Evolutionary conservation across 2,797 vertebrate species (phyloP), one percentile per base, ranked within the genome.

Genomic region (Macropus fuliginosus): DNA sequence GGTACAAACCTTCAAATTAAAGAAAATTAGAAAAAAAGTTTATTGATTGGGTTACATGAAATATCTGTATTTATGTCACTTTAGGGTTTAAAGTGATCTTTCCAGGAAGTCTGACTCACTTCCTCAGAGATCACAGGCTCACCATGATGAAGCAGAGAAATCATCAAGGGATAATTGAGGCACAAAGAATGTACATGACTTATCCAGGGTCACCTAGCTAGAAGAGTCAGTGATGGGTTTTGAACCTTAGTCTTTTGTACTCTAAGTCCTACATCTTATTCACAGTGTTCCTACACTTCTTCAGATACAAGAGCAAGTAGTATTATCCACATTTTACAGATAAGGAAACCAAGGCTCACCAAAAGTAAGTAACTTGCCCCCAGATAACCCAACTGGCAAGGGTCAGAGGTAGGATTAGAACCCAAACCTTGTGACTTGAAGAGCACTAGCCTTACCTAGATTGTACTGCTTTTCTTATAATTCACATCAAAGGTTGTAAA

Each of bases 1-100:
- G 93, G 50, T 29, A 93, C 34, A 96, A 27, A 40, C 4, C 94
- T 94, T 56, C 96, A 94, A 54, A 92, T 92, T 97, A 92, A 62
- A 94, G 62, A 91, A 94, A 31, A 91, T 92, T 92, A 91, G 40
- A 40, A 8, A 6, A 66, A 94, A 93, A 62, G 5, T 91, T 81
- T 81, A 21, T 18, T 31, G 59, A 18, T 94, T 94, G 56, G 21
- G 5, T 92, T 91, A n/a, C 18, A 2, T n/a, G 18, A 62, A 74
- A 74, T 74, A 21, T 34, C 18, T 74, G 5, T 18, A 66, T 21
- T 40, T 40, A 40, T 18, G 40, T 40, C 34, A 74, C 34, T 6
- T n/a, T 74, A 40, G 34, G 16, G 34, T 74, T n/a, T 21, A 74
- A 74, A 74, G 40, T 40, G n/a, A 40, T 16, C 34, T 66, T 74